phyloP scores from a whole-genome alignment of 1,140 invertebrate species.

The Brachionus plicatilis region DNA sequence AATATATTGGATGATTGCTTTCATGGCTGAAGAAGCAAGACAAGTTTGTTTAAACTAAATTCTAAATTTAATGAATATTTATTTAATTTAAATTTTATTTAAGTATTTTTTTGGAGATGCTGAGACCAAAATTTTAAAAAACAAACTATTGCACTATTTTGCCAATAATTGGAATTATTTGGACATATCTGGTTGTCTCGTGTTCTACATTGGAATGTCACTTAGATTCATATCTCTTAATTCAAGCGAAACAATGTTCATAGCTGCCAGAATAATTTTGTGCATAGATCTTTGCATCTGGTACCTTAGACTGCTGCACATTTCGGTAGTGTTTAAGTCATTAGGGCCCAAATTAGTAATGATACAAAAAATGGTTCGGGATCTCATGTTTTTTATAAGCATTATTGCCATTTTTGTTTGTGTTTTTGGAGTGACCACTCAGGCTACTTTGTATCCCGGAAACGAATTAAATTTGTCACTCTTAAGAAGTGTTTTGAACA shows the following conservation, averaged over 20 bases:
- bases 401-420: slow-evolving; percentile 52
- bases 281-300: slow-evolving; percentile 34
- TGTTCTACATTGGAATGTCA: slow-evolving; percentile 33
- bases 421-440: slow-evolving; percentile 49
- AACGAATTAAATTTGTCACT: slow-evolving; percentile 43
- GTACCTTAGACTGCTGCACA: slow-evolving; percentile 50
- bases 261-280: slow-evolving; percentile 33
- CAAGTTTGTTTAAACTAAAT: slow-evolving; percentile 38
- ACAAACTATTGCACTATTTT: slow-evolving; percentile 33
- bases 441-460: slow-evolving; percentile 50
- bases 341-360: slow-evolving; percentile 55
- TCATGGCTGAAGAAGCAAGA: slow-evolving; percentile 42
- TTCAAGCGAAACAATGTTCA: slow-evolving; percentile 19
- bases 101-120: slow-evolving; percentile 40
- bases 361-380: slow-evolving; percentile 53
- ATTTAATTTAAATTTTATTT: background rate
- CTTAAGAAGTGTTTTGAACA: slow-evolving; percentile 48
- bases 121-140: slow-evolving; percentile 37
- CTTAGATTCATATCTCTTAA: slow-evolving; percentile 32
- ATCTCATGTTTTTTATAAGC: slow-evolving; percentile 51
- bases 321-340: slow-evolving; percentile 49
- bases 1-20: slow-evolving; percentile 38
- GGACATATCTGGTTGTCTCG: slow-evolving; percentile 32
- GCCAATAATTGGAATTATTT: slow-evolving; percentile 40
- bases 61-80: too few relatives aligned